These are phyloP conservation scores for Lasioglossum morio DNA, from an alignment of 2,888 invertebrate species.

Conservation along the genomic window DNA sequence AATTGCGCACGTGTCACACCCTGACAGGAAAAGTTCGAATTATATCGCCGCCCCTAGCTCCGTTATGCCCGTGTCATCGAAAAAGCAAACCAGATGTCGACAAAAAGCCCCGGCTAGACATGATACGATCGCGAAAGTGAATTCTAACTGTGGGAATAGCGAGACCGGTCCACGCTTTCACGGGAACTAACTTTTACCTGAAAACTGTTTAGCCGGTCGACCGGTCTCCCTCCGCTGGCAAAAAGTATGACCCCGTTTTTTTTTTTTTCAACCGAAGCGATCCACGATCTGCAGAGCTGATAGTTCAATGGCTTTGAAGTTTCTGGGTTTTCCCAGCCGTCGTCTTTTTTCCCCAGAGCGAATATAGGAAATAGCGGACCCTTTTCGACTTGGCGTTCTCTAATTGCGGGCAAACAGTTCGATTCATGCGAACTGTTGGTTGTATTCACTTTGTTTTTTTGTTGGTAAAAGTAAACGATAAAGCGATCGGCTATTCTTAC, in stretches of 20 bases:
- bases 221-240: neutral
- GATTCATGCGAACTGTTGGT: neutral
- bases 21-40: constrained; percentile 49
- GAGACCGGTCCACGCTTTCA: neutral
- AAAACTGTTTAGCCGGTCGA: constrained; percentile 9
- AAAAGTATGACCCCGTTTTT: neutral
- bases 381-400: neutral
- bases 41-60: constrained; percentile 24
- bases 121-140: constrained; percentile 9
- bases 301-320: neutral
- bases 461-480: too few species aligned
- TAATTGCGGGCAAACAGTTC: neutral
- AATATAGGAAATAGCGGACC: neutral
- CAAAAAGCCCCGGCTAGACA: neutral
- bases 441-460: too few species aligned
- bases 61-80: constrained; percentile 33
- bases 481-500: neutral
- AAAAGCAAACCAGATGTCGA: constrained; percentile 21
- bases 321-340: neutral
- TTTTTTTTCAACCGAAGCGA: neutral
- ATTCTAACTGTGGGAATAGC: constrained; percentile 18
- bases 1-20: constrained; percentile 50
- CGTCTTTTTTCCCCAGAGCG: neutral
- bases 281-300: neutral
- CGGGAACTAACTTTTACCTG: constrained; percentile 7